Evolutionary conservation across 2,888 invertebrate species (phyloP), one percentile per base, ranked within the genome.

Genomic region (Aricia artaxerxes): DNA sequence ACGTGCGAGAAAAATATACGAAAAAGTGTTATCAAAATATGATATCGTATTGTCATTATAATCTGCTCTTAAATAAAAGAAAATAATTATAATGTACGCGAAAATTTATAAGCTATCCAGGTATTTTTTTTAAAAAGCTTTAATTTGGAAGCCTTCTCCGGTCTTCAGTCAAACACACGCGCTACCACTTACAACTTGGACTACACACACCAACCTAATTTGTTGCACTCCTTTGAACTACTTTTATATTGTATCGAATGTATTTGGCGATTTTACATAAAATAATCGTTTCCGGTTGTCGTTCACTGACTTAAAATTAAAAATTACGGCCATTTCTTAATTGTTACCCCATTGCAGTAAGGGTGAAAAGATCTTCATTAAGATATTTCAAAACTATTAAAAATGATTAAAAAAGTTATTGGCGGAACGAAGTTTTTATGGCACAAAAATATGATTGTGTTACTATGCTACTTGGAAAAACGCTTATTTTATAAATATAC

Each of bases 201-300:
- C 87, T 86, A 85, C 77, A 80, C 13, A 11, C 69, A 60, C 60
- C 69, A 80, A 81, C 78, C 84, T 86, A 83, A 87, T 85, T 87
- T 87, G 84, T 83, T 82, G 84, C 85, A 85, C 85, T 83, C 83
- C 81, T 84, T 82, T 79, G 81, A 79, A 83, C 84, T 81, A 82
- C 82, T 86, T 88, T 87, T 88, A 87, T 88, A 88, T 90, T 87
- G 90, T 87, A 90, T 90, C 88, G 85, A 88, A 88, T 86, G 85
- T 88, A 89, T 88, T 83, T 80, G 80, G 82, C 82, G 82, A 84
- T 85, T 85, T 40, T 84, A 81, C 82, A 82, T 80, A 83, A 81
- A 80, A 81, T 83, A 85, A 82, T 81, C 80, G 82, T 88, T 90
- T 92, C 92, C 91, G 89, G 88, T 85, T 73, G 80, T 79, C 72